Base-by-base conservation (phyloP, 2,113 vertebrate genomes). In the Myiopsitta monachus region DNA sequence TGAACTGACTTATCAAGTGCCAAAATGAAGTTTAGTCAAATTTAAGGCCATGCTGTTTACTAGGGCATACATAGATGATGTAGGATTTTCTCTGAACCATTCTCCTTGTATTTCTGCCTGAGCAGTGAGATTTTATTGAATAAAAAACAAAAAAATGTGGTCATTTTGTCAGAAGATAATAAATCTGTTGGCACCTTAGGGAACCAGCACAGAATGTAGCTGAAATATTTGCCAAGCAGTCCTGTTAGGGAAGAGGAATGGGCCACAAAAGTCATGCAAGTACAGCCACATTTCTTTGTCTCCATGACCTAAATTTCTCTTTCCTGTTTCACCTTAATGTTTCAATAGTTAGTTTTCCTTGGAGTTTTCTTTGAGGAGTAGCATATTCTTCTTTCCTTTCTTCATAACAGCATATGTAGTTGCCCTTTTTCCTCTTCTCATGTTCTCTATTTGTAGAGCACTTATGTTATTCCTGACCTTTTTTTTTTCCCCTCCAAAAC, bases 121-220 rank as follows among this genome's bases (percentile, higher is more conserved):
- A 90, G 52, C 46, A 87, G 23, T 77, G 41, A 61, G 47, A 62
- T 88, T 88, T 88, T 91, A 72, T 70, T 87, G 46, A 61, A 75
- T 64, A 87, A 89, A 89, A 28, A 28, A 36, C 1, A 33, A 36
- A 36, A 87, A 64, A 61, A 21, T 38, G 33, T 46, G 47, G 55
- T 93, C 30, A 70, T 91, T 94, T 94, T 91, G 26, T 74, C 73
- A 69, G 49, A 43, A 92, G 68, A 39, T 88, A 59, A 80, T 57
- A 88, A n/a, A 81, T 87, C 21, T 44, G 4, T 66, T 73, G 73
- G 22, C 39, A 64, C 31, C 31, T 77, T 81, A 44, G 68, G 43
- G 76, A 85, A 49, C 41, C 51, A 90, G 49, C 72, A 41, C 24
- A 73, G 59, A 83, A 54, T 9, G 13, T 44, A 49, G 22, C 67